Base-by-base conservation (phyloP, 1,140 invertebrate genomes). In the Charaxes varanes region DNA sequence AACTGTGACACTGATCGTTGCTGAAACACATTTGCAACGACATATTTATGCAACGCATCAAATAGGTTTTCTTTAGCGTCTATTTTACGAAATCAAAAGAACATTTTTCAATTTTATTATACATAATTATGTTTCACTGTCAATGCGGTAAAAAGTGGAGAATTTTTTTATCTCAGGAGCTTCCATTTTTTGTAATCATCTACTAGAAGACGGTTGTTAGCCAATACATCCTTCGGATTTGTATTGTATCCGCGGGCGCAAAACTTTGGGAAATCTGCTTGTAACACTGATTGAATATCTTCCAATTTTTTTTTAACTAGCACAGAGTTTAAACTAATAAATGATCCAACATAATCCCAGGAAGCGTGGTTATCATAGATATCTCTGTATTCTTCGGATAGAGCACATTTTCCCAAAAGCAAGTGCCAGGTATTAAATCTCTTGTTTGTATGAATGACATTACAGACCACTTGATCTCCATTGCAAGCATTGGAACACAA, bases 241-340 rank as follows among this genome's bases (percentile, higher is more conserved):
- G 53, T 37, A 3, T 38, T n/a, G 0, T 80, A 33, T 12, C 72
- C 68, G 26, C 76, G 60, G 6, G 55, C 57, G 33, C 66, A 41
- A 41, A 87, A 87, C 41, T 64, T 62, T 36, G 76, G 63, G 43
- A 86, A 87, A 40, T 87, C 85, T 34, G 78, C 77, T 4, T 86
- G 62, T 1, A 88, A 31, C 6, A 89, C 79, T 7, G 69, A 46
- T 53, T 86, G 83, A 4, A 89, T 64, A 6, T 89, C 62, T 13
- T 86, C 72, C 2, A 84, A 59, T 55, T 88, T 79, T 42, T 60
- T 64, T 0, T 73, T n/a, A 3, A 70, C 28, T 3, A 72, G 13
- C 4, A 53, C 46, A 8, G 62, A 62, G 4, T 22, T 57, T 0
- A 44, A 55, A 4, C 28, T 35, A 23, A 45, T n/a, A n/a, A 32